A percentile compares a stretch with the other conserved stretches of the same genome.
Evolutionary conservation across 2,888 invertebrate genomes (phyloP).

Genomic region (Iphiclides podalirius): DNA sequence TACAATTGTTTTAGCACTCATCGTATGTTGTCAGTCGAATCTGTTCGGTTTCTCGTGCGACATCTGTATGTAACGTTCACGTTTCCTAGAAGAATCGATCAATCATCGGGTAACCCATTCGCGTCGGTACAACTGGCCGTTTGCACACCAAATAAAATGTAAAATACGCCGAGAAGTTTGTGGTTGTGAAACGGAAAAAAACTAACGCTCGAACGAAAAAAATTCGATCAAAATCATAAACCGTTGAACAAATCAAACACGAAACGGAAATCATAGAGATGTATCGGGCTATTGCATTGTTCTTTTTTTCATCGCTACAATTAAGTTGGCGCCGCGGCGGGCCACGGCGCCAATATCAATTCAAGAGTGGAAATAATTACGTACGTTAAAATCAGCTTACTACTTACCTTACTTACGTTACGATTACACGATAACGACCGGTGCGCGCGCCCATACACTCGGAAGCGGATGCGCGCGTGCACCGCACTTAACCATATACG

Average conservation of each 20-base stretch:
- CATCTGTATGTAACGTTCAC: conserved; percentile 48
- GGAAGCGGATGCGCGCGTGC: conserved; percentile 41
- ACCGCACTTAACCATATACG: conserved; percentile 59
- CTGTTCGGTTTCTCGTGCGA: conserved; percentile 35
- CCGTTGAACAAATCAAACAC: conserved; percentile 30
- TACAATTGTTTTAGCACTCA: not conserved
- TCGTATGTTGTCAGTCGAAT: conserved; percentile 44
- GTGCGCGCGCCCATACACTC: conserved; percentile 45
- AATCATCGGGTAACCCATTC: conserved; percentile 57
- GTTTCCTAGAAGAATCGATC: conserved; percentile 72
- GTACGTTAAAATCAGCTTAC: conserved; percentile 77
- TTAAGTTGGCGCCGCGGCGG: conserved; percentile 25
- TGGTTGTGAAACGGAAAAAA: conserved; percentile 51
- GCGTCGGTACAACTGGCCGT: conserved; percentile 56
- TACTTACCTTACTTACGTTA: conserved; percentile 71
- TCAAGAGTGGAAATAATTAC: conserved; percentile 75
- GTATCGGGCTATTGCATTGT: conserved; percentile 79
- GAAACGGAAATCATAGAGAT: conserved; percentile 59
- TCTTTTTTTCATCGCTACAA: conserved; percentile 52
- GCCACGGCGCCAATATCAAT: conserved; percentile 60
- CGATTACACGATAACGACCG: conserved; percentile 61
- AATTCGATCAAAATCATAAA: conserved; percentile 39
- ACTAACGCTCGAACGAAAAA: conserved; percentile 41
- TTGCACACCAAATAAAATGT: conserved; percentile 59
- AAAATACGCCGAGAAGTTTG: conserved; percentile 68